Percentiles rank a stretch among this genome's conserved stretches.
Evolutionary conservation across 1,140 invertebrate genomes (phyloP).

Genomic region (Zophobas morio): DNA sequence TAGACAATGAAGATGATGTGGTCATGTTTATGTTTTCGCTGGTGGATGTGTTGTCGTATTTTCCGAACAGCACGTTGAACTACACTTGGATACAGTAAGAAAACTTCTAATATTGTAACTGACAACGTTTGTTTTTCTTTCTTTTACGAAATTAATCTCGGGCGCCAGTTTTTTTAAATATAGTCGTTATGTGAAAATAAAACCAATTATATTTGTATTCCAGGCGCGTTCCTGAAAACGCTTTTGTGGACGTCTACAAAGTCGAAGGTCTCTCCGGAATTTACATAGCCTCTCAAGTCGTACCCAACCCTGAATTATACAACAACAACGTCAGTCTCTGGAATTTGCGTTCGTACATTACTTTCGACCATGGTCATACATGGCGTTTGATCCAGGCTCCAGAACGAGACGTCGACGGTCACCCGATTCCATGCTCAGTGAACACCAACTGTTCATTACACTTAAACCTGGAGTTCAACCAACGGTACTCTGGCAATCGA

Average conservation of each 20-base stretch:
- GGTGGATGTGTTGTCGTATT: slow-evolving; percentile 87
- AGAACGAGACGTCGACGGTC: slow-evolving; percentile 75
- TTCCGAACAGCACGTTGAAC: slow-evolving; percentile 85
- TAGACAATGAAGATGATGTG: slow-evolving; percentile 71
- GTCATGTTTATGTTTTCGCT: slow-evolving; percentile 84
- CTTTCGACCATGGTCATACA: slow-evolving; percentile 88
- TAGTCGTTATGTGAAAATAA: too few relatives aligned
- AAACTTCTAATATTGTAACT: background rate
- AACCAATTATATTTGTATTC: slow-evolving; percentile 38
- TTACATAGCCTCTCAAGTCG: slow-evolving; percentile 89
- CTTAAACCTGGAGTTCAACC: slow-evolving; percentile 87
- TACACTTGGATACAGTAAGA: slow-evolving; percentile 87
- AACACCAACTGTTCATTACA: slow-evolving; percentile 86
- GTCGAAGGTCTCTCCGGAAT: slow-evolving; percentile 89
- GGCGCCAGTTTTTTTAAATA: too few relatives aligned
- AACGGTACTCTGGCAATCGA: slow-evolving; percentile 84
- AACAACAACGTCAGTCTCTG: slow-evolving; percentile 77
- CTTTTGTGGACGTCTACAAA: slow-evolving; percentile 91
- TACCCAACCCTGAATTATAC: slow-evolving; percentile 66
- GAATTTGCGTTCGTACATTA: slow-evolving; percentile 85
- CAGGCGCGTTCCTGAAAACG: slow-evolving; percentile 83
- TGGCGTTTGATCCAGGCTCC: slow-evolving; percentile 84
- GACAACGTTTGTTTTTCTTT: background rate
- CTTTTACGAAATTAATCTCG: slow-evolving; percentile 1
- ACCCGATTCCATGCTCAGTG: slow-evolving; percentile 74